A percentile compares a stretch with the other conserved stretches of the same genome.
These are phyloP conservation scores for Malurus elegans DNA, from an alignment of 2,113 vertebrate species.

Conservation along the genomic window DNA sequence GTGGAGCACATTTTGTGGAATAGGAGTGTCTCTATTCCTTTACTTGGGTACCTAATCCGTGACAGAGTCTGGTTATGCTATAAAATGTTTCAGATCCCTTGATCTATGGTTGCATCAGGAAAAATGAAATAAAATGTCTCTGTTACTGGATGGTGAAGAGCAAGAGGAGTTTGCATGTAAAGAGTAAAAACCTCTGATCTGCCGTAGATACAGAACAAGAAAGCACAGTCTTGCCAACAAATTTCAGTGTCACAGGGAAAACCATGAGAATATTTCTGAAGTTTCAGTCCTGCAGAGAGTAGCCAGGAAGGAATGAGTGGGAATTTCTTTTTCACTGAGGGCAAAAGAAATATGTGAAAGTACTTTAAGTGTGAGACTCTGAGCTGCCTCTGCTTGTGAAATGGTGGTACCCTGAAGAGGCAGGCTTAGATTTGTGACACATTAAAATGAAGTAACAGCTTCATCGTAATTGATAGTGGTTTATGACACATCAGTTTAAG, in stretches of 20 bases:
- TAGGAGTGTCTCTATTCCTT: not conserved
- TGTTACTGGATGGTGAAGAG: not conserved
- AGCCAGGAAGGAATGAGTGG: not conserved
- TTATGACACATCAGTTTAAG: slow-evolving; percentile 59
- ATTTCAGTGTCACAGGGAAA: not conserved
- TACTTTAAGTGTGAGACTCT: not conserved
- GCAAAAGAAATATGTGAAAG: not conserved
- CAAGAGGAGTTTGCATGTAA: not conserved
- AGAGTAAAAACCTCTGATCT: not conserved
- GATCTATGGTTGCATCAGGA: not conserved
- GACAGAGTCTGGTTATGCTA: not conserved
- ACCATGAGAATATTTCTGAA: not conserved
- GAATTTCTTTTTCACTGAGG: not conserved
- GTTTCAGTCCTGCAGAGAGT: not conserved
- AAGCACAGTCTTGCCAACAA: not conserved
- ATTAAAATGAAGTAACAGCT: slow-evolving; percentile 46
- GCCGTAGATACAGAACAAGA: not conserved
- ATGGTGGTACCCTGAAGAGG: not conserved
- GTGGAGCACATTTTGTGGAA: not conserved
- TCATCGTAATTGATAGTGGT: slow-evolving; percentile 45
- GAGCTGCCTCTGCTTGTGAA: not conserved
- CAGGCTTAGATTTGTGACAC: slow-evolving; percentile 35
- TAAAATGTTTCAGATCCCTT: not conserved
- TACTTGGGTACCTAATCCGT: not conserved
- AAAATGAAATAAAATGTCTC: not conserved